These are phyloP conservation scores for Merluccius polli DNA, from an alignment of 2,797 vertebrate genomes.

Conservation along the genomic window DNA sequence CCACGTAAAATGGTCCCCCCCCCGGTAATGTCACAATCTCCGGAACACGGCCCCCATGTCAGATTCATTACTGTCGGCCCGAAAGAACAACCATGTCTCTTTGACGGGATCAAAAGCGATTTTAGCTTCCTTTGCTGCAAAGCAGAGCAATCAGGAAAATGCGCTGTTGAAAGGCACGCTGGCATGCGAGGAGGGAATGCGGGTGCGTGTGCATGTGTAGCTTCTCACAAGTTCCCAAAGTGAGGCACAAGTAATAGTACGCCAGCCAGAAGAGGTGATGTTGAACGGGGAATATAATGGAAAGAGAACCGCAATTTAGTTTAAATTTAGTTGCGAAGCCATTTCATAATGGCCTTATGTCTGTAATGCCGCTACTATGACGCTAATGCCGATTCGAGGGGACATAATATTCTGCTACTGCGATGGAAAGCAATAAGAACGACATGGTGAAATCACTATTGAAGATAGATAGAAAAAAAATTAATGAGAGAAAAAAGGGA, in stretches of 20 bases:
- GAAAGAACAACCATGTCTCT: neutral
- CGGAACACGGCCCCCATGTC: conserved; percentile 5
- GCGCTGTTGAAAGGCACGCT: conserved; percentile 30
- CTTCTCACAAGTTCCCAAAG: conserved; percentile 20
- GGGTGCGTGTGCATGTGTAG: conserved; percentile 7
- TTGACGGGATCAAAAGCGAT: conserved; percentile 9
- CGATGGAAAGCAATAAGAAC: conserved; percentile 36
- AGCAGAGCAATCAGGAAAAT: conserved; percentile 23
- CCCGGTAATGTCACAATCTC: neutral
- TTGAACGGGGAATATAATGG: conserved; percentile 49
- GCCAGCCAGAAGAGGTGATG: conserved; percentile 44
- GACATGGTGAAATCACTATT: neutral
- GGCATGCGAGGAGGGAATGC: conserved; percentile 25
- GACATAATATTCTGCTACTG: conserved; percentile 51
- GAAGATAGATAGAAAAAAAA: neutral
- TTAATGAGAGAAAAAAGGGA: neutral
- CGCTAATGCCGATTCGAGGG: conserved; percentile 56
- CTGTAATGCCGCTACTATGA: conserved; percentile 58
- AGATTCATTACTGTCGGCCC: conserved; percentile 13
- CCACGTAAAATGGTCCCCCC: neutral
- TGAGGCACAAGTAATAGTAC: conserved; percentile 34
- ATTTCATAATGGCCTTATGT: conserved; percentile 45
- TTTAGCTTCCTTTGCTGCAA: conserved; percentile 23
- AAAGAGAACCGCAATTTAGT: conserved; percentile 43
- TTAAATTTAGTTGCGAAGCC: conserved; percentile 51